Percentiles rank a stretch among this genome's conserved stretches.
These are phyloP conservation scores for Zaprionus davidi DNA, from an alignment of 1,140 invertebrate species.

Conservation along the genomic window DNA sequence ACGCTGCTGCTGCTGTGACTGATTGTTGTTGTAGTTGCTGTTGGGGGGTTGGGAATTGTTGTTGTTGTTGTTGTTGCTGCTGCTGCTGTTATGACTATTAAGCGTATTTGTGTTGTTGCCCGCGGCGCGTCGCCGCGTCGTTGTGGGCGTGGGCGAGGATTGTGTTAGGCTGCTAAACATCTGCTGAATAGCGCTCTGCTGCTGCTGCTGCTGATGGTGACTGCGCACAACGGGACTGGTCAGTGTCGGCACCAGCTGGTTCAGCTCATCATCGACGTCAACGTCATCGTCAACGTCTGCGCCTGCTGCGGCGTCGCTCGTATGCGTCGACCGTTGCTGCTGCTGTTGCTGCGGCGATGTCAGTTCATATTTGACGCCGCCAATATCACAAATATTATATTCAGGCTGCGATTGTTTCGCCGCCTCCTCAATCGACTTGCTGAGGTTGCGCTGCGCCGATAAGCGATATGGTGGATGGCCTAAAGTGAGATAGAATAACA, in stretches of 20 bases:
- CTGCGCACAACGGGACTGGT: slow-evolving; percentile 68
- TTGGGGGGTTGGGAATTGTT: slow-evolving; percentile 51
- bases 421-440: slow-evolving; percentile 79
- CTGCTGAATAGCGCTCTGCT: slow-evolving; percentile 61
- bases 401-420: slow-evolving; percentile 78
- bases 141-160: slow-evolving; percentile 61
- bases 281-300: slow-evolving; percentile 54
- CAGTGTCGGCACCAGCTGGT: slow-evolving; percentile 68
- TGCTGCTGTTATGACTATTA: slow-evolving; percentile 65
- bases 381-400: slow-evolving; percentile 79
- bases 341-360: slow-evolving; percentile 52
- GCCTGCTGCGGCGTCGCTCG: slow-evolving; percentile 22
- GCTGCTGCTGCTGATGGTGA: slow-evolving; percentile 51
- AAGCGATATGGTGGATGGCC: slow-evolving; percentile 61
- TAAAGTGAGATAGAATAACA: not conserved
- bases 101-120: slow-evolving; percentile 58
- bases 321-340: slow-evolving; percentile 46
- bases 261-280: slow-evolving; percentile 67
- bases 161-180: slow-evolving; percentile 68
- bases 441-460: slow-evolving; percentile 82
- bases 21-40: slow-evolving; percentile 34
- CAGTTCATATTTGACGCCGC: slow-evolving; percentile 58
- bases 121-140: slow-evolving; percentile 56
- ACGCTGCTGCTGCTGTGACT: slow-evolving; percentile 50
- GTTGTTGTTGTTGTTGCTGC: slow-evolving; percentile 48